Evolutionary conservation across 2,888 invertebrate species (phyloP), one percentile per base, ranked within the genome.

Genomic region (Erebia epiphron): DNA sequence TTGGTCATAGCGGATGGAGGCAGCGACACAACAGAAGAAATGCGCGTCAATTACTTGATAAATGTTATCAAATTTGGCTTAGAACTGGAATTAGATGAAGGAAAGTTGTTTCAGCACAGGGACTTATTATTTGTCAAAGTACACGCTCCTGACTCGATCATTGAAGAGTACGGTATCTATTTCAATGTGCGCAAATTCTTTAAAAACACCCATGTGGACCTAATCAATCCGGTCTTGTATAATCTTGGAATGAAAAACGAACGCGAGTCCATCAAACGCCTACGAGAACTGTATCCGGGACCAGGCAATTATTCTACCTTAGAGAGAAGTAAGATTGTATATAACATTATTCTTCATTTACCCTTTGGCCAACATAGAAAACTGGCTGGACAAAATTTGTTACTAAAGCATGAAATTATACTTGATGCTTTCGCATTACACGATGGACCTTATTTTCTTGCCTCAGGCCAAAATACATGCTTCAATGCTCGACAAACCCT

Each of bases 401-500:
- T 74, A 43, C 10, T 72, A 3, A 57, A 67, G n/a, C 62, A 57
- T n/a, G 66, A 72, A 14, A 73, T 78, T 10, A 71, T 79, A 63
- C 46, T 76, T 18, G 79, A 79, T 60, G 78, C 71, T 1, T 79
- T 73, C 50, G 78, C 79, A 7, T 67, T 79, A 52, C 79, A 79
- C 60, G 79, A 79, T 57, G 79, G 79, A 1, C 78, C 78, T 13
- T 77, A 78, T 56, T 78, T 78, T 68, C 73, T 73, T 16, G 18
- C 67, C 13, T 67, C 68, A 13, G 67, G 79, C 21, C 75, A 76
- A 70, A 71, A 69, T 8, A 83, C 80, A 4, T 79, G 78, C 46
- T 75, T 89, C 2, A 86, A 81, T n/a, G 85, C 86, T 52, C 78
- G 89, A 67, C 89, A 90, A 79, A 46, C 61, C 14, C 64, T 74